Percentiles rank a stretch among this genome's conserved stretches.
phyloP scores from a whole-genome alignment of 2,888 invertebrate species.

The Falcaria lacertinaria region DNA sequence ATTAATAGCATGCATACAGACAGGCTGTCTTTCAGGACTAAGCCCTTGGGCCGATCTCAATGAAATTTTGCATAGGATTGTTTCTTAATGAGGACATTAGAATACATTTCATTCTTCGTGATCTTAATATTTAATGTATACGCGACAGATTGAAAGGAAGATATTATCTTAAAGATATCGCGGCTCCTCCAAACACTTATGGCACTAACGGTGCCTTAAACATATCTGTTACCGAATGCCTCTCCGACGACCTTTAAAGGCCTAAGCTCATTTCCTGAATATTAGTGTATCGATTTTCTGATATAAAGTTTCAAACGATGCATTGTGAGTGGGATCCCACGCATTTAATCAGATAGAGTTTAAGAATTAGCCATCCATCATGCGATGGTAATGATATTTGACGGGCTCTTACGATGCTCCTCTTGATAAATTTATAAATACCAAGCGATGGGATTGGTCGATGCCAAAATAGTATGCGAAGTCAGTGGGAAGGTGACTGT shows the following conservation, averaged over 20 bases:
- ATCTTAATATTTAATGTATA: too few relatives aligned
- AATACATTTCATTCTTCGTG: too few relatives aligned
- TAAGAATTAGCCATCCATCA: constrained; percentile 73
- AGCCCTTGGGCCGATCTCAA: too few relatives aligned
- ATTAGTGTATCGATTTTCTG: constrained; percentile 24
- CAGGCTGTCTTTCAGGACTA: too few relatives aligned
- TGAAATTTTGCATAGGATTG: too few relatives aligned
- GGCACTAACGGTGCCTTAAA: too few relatives aligned
- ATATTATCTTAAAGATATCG: too few relatives aligned
- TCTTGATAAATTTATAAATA: constrained; percentile 56
- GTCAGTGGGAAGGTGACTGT: constrained; percentile 6
- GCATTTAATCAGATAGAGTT: constrained; percentile 69
- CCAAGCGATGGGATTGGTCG: constrained; percentile 4
- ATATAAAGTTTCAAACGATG: constrained; percentile 56
- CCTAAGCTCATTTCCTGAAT: constrained; percentile 21
- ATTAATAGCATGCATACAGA: too few relatives aligned
- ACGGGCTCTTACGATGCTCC: constrained; percentile 62
- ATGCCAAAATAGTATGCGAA: constrained; percentile 14
- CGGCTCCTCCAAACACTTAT: too few relatives aligned
- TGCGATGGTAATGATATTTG: constrained; percentile 71
- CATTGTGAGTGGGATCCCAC: constrained; percentile 70
- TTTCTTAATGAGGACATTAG: too few relatives aligned
- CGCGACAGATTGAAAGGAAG: too few relatives aligned
- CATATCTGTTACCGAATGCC: constrained; percentile 17
- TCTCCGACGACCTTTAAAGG: constrained; percentile 32